Evolutionary conservation across 2,797 vertebrate species (phyloP).

Genomic region (Rhabdomys pumilio): DNA sequence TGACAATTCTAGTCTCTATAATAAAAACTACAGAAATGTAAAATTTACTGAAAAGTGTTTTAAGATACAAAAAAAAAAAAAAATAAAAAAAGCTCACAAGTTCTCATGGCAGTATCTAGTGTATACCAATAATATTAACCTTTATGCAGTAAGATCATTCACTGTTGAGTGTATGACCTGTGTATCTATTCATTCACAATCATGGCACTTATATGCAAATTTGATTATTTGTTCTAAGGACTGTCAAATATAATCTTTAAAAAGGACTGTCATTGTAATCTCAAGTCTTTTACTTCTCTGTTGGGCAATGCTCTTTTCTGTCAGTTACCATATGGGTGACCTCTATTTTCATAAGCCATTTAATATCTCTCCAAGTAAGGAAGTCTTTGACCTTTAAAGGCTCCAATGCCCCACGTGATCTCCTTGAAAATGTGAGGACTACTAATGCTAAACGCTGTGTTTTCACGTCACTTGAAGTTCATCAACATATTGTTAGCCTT

Average conservation of each 20-base stretch:
- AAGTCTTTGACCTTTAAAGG: slow-evolving; percentile 83
- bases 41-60: slow-evolving; percentile 37
- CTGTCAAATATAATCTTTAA: slow-evolving; percentile 77
- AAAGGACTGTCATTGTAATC: slow-evolving; percentile 79
- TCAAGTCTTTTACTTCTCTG: slow-evolving; percentile 71
- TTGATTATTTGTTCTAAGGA: slow-evolving; percentile 68
- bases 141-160: slow-evolving; percentile 55
- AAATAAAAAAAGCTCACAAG: neutral
- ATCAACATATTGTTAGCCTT: slow-evolving; percentile 86
- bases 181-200: slow-evolving; percentile 72
- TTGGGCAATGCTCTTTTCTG: slow-evolving; percentile 82
- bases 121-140: slow-evolving; percentile 42
- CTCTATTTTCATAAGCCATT: slow-evolving; percentile 86
- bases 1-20: slow-evolving; percentile 1
- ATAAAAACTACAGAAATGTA: slow-evolving; percentile 5
- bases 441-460: slow-evolving; percentile 71
- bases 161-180: slow-evolving; percentile 50
- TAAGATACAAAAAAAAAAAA: neutral
- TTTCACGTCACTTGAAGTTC: slow-evolving; percentile 86
- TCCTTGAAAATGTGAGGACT: slow-evolving; percentile 83
- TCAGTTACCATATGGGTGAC: slow-evolving; percentile 75
- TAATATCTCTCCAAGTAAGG: slow-evolving; percentile 82
- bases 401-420: slow-evolving; percentile 71
- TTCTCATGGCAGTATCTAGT: slow-evolving; percentile 8
- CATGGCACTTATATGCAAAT: slow-evolving; percentile 84